phyloP scores from a whole-genome alignment of 30 jellyfish, hydroid and myxozoan species.

The Morbakka virulenta region DNA sequence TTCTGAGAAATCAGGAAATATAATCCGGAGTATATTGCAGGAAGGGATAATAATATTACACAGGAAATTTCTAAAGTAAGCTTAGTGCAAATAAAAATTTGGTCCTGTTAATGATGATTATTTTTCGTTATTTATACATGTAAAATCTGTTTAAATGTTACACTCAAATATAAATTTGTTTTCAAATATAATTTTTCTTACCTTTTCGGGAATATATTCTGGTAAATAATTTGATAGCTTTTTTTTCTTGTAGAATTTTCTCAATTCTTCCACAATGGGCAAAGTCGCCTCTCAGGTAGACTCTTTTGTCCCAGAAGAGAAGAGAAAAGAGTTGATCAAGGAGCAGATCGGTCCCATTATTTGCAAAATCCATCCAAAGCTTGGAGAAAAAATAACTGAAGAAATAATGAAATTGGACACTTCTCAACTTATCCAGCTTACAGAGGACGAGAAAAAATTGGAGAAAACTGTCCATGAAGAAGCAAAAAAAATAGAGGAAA shows the following conservation, averaged over 20 bases:
- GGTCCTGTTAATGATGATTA: too few species aligned
- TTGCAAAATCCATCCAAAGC: slow-evolving; percentile 46
- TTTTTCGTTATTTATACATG: too few species aligned
- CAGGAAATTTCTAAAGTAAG: too few species aligned
- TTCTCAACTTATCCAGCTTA: slow-evolving; percentile 38
- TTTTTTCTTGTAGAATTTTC: slow-evolving; percentile 38
- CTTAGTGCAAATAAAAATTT: too few species aligned
- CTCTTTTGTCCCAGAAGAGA: slow-evolving; percentile 53
- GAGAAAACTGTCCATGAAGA: slow-evolving; percentile 52
- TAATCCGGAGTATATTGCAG: too few species aligned
- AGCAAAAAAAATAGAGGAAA: slow-evolving; percentile 47
- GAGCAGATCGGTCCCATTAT: slow-evolving; percentile 65
- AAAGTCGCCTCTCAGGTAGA: slow-evolving; percentile 63
- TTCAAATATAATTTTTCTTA: too few species aligned
- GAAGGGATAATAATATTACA: too few species aligned
- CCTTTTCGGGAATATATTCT: too few species aligned
- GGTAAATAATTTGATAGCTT: background rate
- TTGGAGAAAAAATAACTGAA: slow-evolving; percentile 46
- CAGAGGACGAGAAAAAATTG: slow-evolving; percentile 59
- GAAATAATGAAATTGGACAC: slow-evolving; percentile 56
- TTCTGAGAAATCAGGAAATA: too few species aligned
- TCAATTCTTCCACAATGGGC: slow-evolving; percentile 58
- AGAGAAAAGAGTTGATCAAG: slow-evolving; percentile 49
- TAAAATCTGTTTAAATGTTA: too few species aligned
- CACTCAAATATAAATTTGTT: too few species aligned